A percentile compares a stretch with the other conserved stretches of the same genome.
Evolutionary conservation across 2,113 vertebrate genomes (phyloP).

Genomic region (Oncorhynchus clarkii): DNA sequence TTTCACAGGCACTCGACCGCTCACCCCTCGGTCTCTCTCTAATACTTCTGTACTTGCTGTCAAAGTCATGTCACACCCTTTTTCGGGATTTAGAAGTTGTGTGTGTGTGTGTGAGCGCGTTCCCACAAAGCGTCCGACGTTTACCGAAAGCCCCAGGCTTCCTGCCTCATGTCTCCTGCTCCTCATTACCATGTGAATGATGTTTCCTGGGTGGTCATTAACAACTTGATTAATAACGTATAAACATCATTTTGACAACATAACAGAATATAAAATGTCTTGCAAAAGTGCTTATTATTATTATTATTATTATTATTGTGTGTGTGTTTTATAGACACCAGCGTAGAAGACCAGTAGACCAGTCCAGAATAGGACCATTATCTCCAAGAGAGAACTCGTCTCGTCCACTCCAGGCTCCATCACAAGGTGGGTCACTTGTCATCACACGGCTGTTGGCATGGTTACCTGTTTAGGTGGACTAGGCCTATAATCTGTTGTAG

Average conservation of each 20-base stretch:
- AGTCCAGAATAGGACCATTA: constrained; percentile 40
- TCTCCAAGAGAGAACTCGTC: constrained; percentile 43
- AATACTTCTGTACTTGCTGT: background rate
- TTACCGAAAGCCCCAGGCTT: background rate
- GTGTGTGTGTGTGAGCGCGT: constrained; percentile 11
- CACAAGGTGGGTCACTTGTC: constrained; percentile 65
- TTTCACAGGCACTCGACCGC: background rate
- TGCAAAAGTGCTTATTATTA: constrained; percentile 22
- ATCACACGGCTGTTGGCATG: constrained; percentile 67
- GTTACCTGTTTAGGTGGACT: constrained; percentile 55
- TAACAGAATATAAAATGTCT: constrained; percentile 37
- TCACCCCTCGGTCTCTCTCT: background rate
- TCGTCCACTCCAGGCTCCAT: constrained; percentile 56
- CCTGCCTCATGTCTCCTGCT: constrained; percentile 33
- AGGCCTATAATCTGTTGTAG: constrained; percentile 41
- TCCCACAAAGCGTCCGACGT: background rate
- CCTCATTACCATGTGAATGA: constrained; percentile 57
- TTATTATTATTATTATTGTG: background rate
- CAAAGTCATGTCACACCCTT: background rate
- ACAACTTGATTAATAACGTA: constrained; percentile 63
- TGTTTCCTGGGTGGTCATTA: constrained; percentile 59
- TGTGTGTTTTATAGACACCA: constrained; percentile 39
- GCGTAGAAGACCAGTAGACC: constrained; percentile 24
- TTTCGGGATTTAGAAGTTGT: background rate
- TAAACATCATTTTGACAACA: constrained; percentile 25